These are phyloP conservation scores for Pyrrhopygopsis socrates DNA, from an alignment of 2,888 invertebrate species.

Conservation along the genomic window DNA sequence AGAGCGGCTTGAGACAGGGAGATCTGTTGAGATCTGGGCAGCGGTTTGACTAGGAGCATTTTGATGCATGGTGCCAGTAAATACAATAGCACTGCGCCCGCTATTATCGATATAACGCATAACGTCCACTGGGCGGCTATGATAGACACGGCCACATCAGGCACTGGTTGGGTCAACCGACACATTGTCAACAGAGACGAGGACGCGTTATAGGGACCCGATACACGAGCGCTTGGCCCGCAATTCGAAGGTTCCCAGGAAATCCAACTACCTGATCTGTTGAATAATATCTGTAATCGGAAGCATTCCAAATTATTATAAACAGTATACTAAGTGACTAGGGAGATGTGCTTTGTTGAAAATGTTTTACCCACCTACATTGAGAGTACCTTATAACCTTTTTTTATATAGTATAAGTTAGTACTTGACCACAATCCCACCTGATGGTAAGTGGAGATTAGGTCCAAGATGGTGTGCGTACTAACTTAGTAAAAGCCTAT, in stretches of 20 bases:
- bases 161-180: constrained; percentile 86
- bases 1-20: constrained; percentile 92
- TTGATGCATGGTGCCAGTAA: constrained; percentile 91
- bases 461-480: no score
- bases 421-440: no score
- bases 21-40: constrained; percentile 90
- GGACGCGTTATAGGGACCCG: constrained; percentile 91
- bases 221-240: constrained; percentile 91
- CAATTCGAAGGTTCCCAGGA: constrained; percentile 92
- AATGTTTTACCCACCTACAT: no score
- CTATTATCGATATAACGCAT: constrained; percentile 91
- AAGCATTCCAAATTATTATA: no score
- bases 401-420: no score
- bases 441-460: no score
- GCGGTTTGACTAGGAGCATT: constrained; percentile 88
- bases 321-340: no score
- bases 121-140: constrained; percentile 92
- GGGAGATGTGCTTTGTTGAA: no score
- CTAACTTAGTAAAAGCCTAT: no score
- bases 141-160: constrained; percentile 90
- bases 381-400: no score
- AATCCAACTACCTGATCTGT: constrained; percentile 93
- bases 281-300: constrained; percentile 92
- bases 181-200: constrained; percentile 88
- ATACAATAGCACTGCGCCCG: constrained; percentile 90